Evolutionary conservation across 2,113 vertebrate species (phyloP).

Genomic region (Lampris incognitus): DNA sequence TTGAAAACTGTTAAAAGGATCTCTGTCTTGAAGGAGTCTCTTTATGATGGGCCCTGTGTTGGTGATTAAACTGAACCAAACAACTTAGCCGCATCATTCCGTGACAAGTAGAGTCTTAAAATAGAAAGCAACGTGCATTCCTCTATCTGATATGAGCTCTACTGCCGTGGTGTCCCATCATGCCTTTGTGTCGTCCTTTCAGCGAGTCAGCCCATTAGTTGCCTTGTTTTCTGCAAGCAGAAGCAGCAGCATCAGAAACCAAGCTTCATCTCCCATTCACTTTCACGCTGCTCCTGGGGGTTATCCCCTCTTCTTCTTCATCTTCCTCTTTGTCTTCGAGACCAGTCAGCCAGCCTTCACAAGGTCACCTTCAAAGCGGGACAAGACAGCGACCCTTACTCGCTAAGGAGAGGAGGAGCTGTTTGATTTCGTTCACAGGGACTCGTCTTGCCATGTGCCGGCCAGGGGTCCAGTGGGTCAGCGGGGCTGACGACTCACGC

Average conservation of each 20-base stretch:
- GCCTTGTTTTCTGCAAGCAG: conserved; percentile 19
- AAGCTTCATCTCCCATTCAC: conserved; percentile 45
- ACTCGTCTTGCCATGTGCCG: conserved; percentile 26
- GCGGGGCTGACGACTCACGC: conserved; percentile 68
- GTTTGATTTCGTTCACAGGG: conserved; percentile 68
- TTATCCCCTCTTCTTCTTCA: conserved; percentile 20
- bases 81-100: neutral
- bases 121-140: neutral
- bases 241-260: neutral
- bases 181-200: conserved; percentile 27
- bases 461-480: conserved; percentile 61
- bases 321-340: neutral
- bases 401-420: conserved; percentile 49
- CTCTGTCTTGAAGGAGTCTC: neutral
- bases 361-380: conserved; percentile 64
- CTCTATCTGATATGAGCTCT: conserved; percentile 2
- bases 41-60: neutral
- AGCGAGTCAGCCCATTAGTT: conserved; percentile 47
- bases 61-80: neutral
- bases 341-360: conserved; percentile 62
- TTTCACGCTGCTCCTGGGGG: conserved; percentile 47
- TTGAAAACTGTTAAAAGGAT: neutral
- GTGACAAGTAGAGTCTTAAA: neutral
- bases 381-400: conserved; percentile 61
- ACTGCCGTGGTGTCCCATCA: neutral